These are phyloP conservation scores for Platanista minor DNA, from an alignment of 2,113 vertebrate species.

Conservation along the genomic window DNA sequence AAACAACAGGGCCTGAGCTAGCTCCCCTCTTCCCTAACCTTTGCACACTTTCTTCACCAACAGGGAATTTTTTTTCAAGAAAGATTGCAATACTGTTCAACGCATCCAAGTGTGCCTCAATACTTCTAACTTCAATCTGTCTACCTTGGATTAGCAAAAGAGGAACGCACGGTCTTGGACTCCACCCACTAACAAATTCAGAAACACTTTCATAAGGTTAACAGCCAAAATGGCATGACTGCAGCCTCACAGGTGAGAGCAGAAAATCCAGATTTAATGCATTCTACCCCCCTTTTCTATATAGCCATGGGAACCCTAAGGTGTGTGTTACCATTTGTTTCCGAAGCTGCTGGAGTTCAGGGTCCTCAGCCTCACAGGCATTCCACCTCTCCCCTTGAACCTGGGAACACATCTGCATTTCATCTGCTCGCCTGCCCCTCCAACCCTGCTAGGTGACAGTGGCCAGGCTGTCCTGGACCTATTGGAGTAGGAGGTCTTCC, in stretches of 20 bases:
- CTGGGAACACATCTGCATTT: background rate
- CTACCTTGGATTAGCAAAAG: background rate
- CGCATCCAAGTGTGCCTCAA: background rate
- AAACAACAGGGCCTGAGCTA: background rate
- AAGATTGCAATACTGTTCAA: background rate
- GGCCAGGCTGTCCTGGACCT: rapidly evolving
- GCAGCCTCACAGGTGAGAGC: background rate
- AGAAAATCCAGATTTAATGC: background rate
- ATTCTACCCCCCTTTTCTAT: background rate
- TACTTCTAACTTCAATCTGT: background rate
- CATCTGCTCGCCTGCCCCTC: background rate
- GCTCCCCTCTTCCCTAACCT: background rate
- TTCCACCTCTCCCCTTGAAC: background rate
- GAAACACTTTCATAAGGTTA: background rate
- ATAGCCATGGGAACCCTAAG: background rate
- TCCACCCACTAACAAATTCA: background rate
- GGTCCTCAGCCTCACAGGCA: background rate
- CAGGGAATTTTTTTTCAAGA: background rate
- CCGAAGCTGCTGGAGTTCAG: background rate
- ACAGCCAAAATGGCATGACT: background rate
- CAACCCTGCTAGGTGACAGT: rapidly evolving
- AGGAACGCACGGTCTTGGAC: background rate
- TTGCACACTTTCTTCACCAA: background rate
- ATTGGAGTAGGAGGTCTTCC: background rate
- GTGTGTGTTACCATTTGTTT: background rate